Conservation (phyloP, 2,113 vertebrate species). For the Pangasianodon hypophthalmus region DNA sequence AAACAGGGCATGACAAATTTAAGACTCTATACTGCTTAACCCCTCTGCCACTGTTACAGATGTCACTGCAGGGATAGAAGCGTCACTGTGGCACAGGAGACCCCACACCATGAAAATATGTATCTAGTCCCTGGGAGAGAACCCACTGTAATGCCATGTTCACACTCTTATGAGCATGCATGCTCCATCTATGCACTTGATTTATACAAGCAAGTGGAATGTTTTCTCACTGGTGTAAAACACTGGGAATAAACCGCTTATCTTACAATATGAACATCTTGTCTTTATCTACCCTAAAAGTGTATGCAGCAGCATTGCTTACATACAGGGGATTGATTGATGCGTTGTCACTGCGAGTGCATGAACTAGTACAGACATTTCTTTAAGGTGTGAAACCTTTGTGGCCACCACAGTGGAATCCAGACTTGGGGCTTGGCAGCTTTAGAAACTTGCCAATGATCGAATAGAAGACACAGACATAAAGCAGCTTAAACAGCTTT, state of each 20-base stretch:
- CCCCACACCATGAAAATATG: neutral
- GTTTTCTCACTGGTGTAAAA: neutral
- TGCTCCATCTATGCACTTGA: neutral
- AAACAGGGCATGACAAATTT: neutral
- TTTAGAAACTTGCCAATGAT: neutral
- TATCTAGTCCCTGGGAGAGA: neutral
- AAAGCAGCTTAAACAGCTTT: neutral
- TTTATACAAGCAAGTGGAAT: neutral
- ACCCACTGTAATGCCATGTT: neutral
- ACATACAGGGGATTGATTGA: neutral
- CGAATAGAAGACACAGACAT: neutral
- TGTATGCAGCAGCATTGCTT: neutral
- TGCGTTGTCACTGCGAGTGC: neutral
- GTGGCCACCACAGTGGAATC: no score
- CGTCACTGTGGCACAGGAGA: neutral
- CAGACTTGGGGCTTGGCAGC: neutral
- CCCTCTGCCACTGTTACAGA: neutral
- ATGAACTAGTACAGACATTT: neutral
- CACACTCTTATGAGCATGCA: neutral
- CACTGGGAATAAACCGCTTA: neutral
- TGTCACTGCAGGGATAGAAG: neutral
- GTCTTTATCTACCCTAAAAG: neutral
- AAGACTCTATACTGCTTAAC: neutral
- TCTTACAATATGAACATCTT: neutral
- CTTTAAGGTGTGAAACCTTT: neutral